Base-by-base conservation (phyloP, 2,888 invertebrate species). In the Acheta domesticus region DNA sequence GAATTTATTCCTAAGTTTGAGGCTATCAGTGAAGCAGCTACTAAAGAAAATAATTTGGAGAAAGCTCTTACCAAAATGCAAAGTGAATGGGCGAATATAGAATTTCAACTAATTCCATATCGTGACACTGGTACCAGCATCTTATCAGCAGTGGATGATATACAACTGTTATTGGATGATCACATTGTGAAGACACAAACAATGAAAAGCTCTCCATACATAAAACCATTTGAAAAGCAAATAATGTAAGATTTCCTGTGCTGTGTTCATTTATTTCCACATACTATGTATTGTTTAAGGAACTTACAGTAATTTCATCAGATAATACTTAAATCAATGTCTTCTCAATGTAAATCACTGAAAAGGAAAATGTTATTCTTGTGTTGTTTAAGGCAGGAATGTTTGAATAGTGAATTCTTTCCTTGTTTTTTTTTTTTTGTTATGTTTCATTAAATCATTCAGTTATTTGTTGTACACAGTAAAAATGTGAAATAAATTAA, bases 111-210 rank as follows among this genome's bases (percentile, higher is more conserved):
- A 79, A 89, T 92, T 81, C 87, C 90, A 20, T 96, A 96, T 87
- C 93, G 95, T 84, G 94, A 96, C 86, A 96, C 97, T 12, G 98
- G 97, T 16, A 97, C 97, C 0, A 93, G 91, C 84, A 96, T 98
- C 83, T 88, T 98, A 81, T 94, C 96, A 0, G 92, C 96, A 81
- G 91, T 98, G 11, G 98, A 98, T 87, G 97, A 98, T 84, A 97
- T 98, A 85, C 98, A 98, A 87, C 88, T 96, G 62, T 87, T 96
- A 78, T 87, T 98, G 79, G 98, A 98, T 86, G 98, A 98, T 86
- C 98, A 98, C 86, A 94, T 98, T 83, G 94, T 98, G 12, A 98
- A 98, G 87, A 96, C 97, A 2, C 97, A 98, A 86, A 97, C 98
- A 0, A 98, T 98, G 97, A 95, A 97, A 87, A 97, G 97, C 85